Evolutionary conservation across 1,140 invertebrate genomes (phyloP), one percentile per base, ranked within the genome.

Genomic region (Plodia interpunctella): DNA sequence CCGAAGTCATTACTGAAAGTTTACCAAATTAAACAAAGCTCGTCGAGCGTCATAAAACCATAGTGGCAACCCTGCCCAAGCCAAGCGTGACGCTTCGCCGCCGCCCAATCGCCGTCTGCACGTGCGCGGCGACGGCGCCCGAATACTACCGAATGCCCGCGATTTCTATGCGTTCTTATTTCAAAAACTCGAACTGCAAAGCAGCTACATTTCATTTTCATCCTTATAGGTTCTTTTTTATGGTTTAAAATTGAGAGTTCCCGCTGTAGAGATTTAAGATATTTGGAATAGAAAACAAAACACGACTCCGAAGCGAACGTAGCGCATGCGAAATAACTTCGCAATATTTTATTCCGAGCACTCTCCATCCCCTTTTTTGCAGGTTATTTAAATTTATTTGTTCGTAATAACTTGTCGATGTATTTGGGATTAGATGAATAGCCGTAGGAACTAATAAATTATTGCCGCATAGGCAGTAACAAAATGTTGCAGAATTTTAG

Each of bases 41-140:
- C 38, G n/a, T 44, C 38, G 38, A 10, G 32, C 32, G 38, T 44
- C 38, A 44, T 44, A 44, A 44, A 44, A 44, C 13, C 38, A 44
- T 15, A 44, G 38, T 5, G 38, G 38, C 38, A 15, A 44, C 38
- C 38, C 38, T 44, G n/a, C 38, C 38, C n/a, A n/a, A 6, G 1
- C 15, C 38, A 15, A 35, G 13, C 32, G 32, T 44, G 38, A 44
- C 38, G 38, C 13, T 44, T 15, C 38, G 38, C 19, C 51, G 13
- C 51, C 21, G 20, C 51, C 49, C 49, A 20, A 25, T 25, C 51
- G 54, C 54, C 63, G 62, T 70, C 65, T 66, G 62, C 68, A 74
- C 71, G 71, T 71, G 72, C 68, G 66, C 62, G 66, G 9, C 68
- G 72, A 70, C 71, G 59, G 65, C 66, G 61, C 66, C 72, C 72